phyloP scores from a whole-genome alignment of 2,797 vertebrate species.

The Lithobates sylvaticus region DNA sequence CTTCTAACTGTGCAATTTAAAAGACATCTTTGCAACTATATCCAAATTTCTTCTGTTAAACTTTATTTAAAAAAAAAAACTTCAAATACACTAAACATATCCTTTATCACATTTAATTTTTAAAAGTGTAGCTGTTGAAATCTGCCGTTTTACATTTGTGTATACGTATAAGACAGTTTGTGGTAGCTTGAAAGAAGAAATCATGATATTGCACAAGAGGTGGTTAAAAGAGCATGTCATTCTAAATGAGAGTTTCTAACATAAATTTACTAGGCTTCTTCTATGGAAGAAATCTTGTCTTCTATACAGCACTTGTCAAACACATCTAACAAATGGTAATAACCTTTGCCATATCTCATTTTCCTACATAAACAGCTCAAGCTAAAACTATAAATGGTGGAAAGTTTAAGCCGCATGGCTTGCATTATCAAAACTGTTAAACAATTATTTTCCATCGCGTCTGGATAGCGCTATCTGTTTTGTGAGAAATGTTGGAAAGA shows the following conservation, averaged over 20 bases:
- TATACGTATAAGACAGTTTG: background rate
- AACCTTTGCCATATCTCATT: conserved; percentile 74
- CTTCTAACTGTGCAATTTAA: too few species aligned
- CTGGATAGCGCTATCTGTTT: conserved; percentile 69
- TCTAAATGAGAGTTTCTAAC: conserved; percentile 65
- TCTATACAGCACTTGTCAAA: conserved; percentile 73
- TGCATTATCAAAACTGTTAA: conserved; percentile 73
- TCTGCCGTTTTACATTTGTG: background rate
- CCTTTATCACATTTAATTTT: background rate
- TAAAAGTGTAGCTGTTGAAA: background rate
- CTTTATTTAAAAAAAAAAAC: too few species aligned
- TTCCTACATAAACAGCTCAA: conserved; percentile 75
- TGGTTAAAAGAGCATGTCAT: conserved; percentile 63
- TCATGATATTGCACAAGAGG: conserved; percentile 10
- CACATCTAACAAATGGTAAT: conserved; percentile 73
- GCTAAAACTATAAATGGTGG: conserved; percentile 75
- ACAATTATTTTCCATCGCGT: conserved; percentile 72
- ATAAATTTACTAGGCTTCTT: conserved; percentile 71
- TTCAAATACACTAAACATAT: background rate
- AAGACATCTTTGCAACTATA: too few species aligned
- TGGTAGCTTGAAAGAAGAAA: background rate
- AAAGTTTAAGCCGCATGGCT: conserved; percentile 76
- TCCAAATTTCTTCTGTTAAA: too few species aligned
- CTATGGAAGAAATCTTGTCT: conserved; percentile 68
- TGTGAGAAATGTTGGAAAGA: conserved; percentile 68